Base-by-base conservation (phyloP, 1,140 invertebrate genomes). In the Saxidomus purpurata region DNA sequence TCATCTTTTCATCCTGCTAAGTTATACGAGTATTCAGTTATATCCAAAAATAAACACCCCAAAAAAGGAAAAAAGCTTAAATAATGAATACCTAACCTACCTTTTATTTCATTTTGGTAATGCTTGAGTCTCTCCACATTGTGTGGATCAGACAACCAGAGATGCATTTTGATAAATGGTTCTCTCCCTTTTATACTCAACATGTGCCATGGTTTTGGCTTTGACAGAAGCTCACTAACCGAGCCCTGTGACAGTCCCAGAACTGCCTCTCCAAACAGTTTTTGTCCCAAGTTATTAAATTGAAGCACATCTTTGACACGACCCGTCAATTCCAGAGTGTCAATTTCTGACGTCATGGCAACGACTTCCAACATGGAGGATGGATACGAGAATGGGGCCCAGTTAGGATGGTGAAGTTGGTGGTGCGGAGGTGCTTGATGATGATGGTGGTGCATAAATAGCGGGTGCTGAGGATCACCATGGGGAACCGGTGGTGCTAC, bases 201-300 rank as follows among this genome's bases (percentile, higher is more conserved):
- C 98, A 99, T 99, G 94, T 99, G 98, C 99, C 99, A 99, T 0
- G 99, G 99, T 94, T 99, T 99, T 0, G 99, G 99, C 96, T 99
- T 99, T 69, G 98, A 99, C 0, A 99, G 96, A 22, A 99, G 96
- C 96, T 99, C 99, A 94, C 98, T 99, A 0, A 99, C 99, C 0
- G 99, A 99, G 25, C 99, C 99, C 96, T 99, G 99, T 2, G 98
- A 99, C 19, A 99, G 96, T 0, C 99, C 99, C 0, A 99, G 96
- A 36, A 99, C 99, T 0, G 98, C 98, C 96, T 99, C 99, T 25
- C 99, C 99, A 94, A 99, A 99, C 82, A 99, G 98, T 97, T 99
- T 99, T 96, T 99, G 99, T 0, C 99, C 99, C 92, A 99, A 99
- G 93, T 99, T 99, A 94, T 99, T 99, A 15, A 99, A 98, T 52